Evolutionary conservation across 2,113 vertebrate genomes (phyloP), one percentile per base, ranked within the genome.

Genomic region (Oreotragus oreotragus): DNA sequence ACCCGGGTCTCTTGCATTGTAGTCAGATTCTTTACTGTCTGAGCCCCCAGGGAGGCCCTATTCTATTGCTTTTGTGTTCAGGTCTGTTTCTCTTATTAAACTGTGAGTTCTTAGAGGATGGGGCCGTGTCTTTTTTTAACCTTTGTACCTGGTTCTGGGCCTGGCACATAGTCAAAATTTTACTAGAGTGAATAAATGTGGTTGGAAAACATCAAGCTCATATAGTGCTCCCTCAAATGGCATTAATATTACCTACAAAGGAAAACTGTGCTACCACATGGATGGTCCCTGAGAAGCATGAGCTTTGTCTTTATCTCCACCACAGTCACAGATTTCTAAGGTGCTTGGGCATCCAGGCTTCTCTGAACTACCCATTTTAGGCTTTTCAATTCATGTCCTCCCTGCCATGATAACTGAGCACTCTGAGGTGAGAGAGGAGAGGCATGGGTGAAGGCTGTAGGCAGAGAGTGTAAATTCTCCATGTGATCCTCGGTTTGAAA

Each of bases 1-100:
- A 70, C n/a, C n/a, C 0, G 0, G 10, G 19, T 70, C 10, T 70
- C 66, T 36, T 23, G n/a, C 2, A 12, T 3, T 70, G 10, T 39
- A 39, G 66, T 39, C 66, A 39, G 66, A 70, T 39, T 70, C n/a
- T 39, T 70, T 39, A 70, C n/a, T 39, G 19, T 70, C 66, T 39
- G 66, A 70, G n/a, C 66, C 19, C 11, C 19, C 66, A 70, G 10
- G 66, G n/a, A 39, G 4, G 10, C n/a, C n/a, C 66, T 21, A 23
- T 27, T 49, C 51, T 39, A 4, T 2, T 25, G 47, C 30, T 60
- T 96, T 57, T 88, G 47, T 58, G 21, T n/a, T 58, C 60, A 3
- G 43, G 10, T 76, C 81, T 70, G 8, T 73, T 27, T 39, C 33
- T 19, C 27, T 62, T 53, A 16, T 3, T 73, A 76, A 81, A 19